Evolutionary conservation across 2,888 invertebrate genomes (phyloP).

Genomic region (Brenthis daphne): DNA sequence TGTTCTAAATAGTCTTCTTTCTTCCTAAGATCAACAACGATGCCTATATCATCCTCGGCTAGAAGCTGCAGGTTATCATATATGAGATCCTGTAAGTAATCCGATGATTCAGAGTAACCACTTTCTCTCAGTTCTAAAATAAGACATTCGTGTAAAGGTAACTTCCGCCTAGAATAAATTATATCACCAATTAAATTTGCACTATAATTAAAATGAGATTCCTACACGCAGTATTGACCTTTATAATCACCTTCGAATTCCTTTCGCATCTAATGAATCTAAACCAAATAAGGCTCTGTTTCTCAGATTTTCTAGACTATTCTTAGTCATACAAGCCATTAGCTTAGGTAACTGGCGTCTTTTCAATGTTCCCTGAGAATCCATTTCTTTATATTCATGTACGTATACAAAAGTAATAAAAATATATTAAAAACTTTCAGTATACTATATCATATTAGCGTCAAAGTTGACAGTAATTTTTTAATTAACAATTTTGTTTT

Average conservation of each 20-base stretch:
- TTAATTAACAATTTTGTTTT: not conserved
- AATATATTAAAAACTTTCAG: not conserved
- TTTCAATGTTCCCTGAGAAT: constrained; percentile 37
- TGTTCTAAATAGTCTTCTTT: constrained; percentile 62
- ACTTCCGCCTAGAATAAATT: constrained; percentile 65
- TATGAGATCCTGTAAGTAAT: constrained; percentile 79
- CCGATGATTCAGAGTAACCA: constrained; percentile 72
- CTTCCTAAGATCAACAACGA: constrained; percentile 68
- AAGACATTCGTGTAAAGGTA: constrained; percentile 79
- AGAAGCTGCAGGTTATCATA: constrained; percentile 78
- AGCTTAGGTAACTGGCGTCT: constrained; percentile 65
- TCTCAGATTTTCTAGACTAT: constrained; percentile 65
- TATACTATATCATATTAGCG: not conserved
- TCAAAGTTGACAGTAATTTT: constrained; percentile 10
- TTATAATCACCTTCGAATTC: constrained; percentile 63
- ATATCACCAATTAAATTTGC: not conserved
- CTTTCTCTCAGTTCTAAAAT: constrained; percentile 79
- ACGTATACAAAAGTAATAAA: not conserved
- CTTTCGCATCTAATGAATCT: constrained; percentile 63
- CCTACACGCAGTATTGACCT: not conserved
- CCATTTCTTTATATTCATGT: constrained; percentile 26
- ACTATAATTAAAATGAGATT: no score
- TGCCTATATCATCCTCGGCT: constrained; percentile 76
- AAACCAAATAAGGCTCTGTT: constrained; percentile 62
- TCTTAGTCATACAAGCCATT: constrained; percentile 72